Percentiles rank a stretch among this genome's conserved stretches.
Conservation (phyloP, 2,113 vertebrate species). For the Microtus pennsylvanicus region DNA sequence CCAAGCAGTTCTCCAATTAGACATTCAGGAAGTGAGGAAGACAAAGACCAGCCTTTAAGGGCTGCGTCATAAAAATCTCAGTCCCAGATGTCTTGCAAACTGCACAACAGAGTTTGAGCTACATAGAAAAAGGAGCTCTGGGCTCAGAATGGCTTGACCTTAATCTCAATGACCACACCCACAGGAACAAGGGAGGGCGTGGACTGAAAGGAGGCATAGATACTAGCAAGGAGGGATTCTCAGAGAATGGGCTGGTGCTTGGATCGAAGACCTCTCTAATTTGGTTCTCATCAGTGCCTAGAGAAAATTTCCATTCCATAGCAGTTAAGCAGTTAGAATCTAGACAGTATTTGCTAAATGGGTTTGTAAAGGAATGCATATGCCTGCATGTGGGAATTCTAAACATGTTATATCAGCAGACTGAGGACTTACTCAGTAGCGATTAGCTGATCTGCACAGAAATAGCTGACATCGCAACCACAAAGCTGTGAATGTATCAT, state of each 20-base stretch:
- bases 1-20: background rate
- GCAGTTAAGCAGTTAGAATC: background rate
- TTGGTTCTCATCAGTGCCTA: background rate
- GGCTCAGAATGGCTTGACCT: background rate
- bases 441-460: background rate
- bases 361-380: background rate
- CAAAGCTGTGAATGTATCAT: background rate
- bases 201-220: background rate
- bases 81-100: background rate
- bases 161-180: background rate
- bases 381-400: background rate
- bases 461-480: background rate
- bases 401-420: background rate
- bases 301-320: background rate
- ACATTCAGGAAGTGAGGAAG: constrained; percentile 2
- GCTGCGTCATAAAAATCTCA: background rate
- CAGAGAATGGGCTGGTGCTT: background rate
- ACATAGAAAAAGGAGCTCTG: background rate
- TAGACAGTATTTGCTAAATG: background rate
- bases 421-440: background rate
- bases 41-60: constrained; percentile 6
- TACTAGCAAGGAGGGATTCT: background rate
- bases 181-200: background rate
- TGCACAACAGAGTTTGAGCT: background rate
- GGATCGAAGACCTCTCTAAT: background rate